Conservation (phyloP, 2,797 vertebrate species). For the Steatocranus sp. region DNA sequence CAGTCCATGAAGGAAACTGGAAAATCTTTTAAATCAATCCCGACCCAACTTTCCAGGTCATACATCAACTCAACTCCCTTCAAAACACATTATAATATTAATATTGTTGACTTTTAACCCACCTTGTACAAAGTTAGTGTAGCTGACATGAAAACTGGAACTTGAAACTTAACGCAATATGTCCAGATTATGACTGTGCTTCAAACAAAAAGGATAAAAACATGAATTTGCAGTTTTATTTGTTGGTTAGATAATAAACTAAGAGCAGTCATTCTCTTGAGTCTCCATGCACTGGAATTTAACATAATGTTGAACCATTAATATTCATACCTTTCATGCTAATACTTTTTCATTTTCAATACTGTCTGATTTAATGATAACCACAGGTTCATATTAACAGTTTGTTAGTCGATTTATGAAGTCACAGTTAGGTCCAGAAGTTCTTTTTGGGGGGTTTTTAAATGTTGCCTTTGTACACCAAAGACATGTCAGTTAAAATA, state of each 20-base stretch:
- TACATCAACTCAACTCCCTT: background rate
- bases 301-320: background rate
- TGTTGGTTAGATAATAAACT: background rate
- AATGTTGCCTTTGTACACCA: background rate
- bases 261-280: background rate
- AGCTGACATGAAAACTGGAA: background rate
- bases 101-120: background rate
- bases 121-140: background rate
- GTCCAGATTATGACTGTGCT: background rate
- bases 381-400: background rate
- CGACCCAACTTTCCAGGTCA: background rate
- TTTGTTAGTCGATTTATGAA: background rate
- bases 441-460: rapidly evolving
- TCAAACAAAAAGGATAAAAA: background rate
- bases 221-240: background rate
- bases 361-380: background rate
- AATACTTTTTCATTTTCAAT: background rate
- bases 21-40: background rate
- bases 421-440: background rate
- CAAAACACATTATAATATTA: background rate
- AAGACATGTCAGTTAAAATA: background rate
- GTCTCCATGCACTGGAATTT: background rate
- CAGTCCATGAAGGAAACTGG: constrained; percentile 9
- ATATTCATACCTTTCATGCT: background rate
- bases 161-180: background rate